Evolutionary conservation across 64 coral and sea anemone species (phyloP).

Genomic region (Exaiptasia diaphana): DNA sequence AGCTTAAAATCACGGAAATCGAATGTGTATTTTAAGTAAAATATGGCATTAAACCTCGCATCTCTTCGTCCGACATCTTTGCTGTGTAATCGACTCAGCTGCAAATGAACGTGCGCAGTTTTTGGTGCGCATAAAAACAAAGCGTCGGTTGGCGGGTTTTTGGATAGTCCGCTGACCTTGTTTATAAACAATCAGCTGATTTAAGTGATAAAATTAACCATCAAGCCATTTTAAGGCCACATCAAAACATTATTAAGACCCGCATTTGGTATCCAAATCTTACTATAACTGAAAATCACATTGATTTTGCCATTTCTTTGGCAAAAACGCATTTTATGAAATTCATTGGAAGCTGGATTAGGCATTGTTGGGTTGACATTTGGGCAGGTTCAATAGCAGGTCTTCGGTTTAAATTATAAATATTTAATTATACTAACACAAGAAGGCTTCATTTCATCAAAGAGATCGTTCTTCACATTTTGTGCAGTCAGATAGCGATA

Average conservation of each 20-base stretch:
- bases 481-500: too few species aligned
- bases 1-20: neutral
- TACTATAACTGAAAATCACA: too few species aligned
- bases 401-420: neutral
- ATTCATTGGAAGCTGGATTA: neutral
- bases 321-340: too few species aligned
- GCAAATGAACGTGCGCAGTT: slow-evolving; percentile 76
- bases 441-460: too few species aligned
- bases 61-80: slow-evolving; percentile 90
- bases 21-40: neutral
- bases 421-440: slow-evolving; percentile 10
- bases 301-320: too few species aligned
- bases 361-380: neutral
- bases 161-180: slow-evolving; percentile 28
- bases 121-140: slow-evolving; percentile 64
- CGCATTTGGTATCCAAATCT: neutral
- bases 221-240: neutral
- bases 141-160: slow-evolving; percentile 74
- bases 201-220: neutral
- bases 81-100: slow-evolving; percentile 25
- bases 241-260: neutral
- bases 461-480: too few species aligned
- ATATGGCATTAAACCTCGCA: slow-evolving; percentile 82
- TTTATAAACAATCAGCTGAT: slow-evolving; percentile 60
- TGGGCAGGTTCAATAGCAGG: neutral